These are phyloP conservation scores for Girardinus metallicus DNA, from an alignment of 2,797 vertebrate genomes.

Conservation along the genomic window DNA sequence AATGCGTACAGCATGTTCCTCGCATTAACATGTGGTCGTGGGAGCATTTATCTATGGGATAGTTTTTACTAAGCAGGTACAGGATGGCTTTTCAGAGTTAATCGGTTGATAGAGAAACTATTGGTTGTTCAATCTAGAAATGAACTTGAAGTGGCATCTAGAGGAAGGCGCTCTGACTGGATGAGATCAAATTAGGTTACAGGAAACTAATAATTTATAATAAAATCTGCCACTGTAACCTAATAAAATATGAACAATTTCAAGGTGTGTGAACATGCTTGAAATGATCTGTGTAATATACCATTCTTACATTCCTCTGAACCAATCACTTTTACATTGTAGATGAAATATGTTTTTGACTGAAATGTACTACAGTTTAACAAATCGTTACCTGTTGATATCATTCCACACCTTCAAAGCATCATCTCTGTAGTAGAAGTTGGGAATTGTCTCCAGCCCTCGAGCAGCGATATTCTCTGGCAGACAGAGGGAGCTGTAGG, in stretches of 20 bases:
- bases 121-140: neutral
- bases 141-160: neutral
- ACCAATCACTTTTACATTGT: neutral
- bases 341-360: neutral
- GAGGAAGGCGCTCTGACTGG: neutral
- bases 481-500: constrained; percentile 78
- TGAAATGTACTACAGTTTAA: neutral
- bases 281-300: neutral
- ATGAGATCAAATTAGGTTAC: neutral
- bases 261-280: neutral
- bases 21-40: neutral
- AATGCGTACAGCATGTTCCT: neutral
- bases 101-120: neutral
- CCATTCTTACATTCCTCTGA: neutral
- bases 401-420: constrained; percentile 80
- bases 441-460: constrained; percentile 78
- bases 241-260: neutral
- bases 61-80: neutral
- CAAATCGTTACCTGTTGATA: constrained; percentile 69
- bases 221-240: neutral
- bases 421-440: constrained; percentile 84
- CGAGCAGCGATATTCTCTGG: constrained; percentile 77
- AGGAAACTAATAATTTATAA: neutral
- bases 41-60: neutral
- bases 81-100: neutral